A percentile compares a stretch with the other conserved stretches of the same genome.
Evolutionary conservation across 1,140 invertebrate genomes (phyloP).

Genomic region (Melitaea cinxia): DNA sequence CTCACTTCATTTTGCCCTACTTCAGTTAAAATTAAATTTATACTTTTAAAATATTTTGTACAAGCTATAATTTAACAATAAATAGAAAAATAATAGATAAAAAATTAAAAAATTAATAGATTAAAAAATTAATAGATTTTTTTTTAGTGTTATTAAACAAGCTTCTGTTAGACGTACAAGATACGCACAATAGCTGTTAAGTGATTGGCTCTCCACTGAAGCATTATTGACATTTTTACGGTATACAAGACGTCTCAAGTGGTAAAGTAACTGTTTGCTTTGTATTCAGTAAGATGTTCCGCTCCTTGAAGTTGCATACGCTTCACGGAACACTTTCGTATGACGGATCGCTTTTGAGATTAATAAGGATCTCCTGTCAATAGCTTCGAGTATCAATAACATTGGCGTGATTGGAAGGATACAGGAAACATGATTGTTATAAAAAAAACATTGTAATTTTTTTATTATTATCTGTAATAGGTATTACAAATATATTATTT

Average conservation of each 20-base stretch:
- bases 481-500: background rate
- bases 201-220: constrained; percentile 19
- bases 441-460: background rate
- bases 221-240: constrained; percentile 34
- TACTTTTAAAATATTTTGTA: too few relatives aligned
- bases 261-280: constrained; percentile 35
- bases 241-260: constrained; percentile 29
- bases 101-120: too few relatives aligned
- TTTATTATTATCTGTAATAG: background rate
- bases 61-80: too few relatives aligned
- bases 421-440: constrained; percentile 20
- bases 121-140: too few relatives aligned
- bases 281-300: constrained; percentile 26
- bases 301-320: constrained; percentile 36
- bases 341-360: constrained; percentile 42
- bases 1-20: too few relatives aligned
- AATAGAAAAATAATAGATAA: too few relatives aligned
- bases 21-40: too few relatives aligned
- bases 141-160: background rate
- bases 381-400: constrained; percentile 22
- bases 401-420: constrained; percentile 16
- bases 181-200: constrained; percentile 15
- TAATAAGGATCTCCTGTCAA: constrained; percentile 25
- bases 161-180: background rate
- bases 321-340: constrained; percentile 43